Evolutionary conservation across 2,797 vertebrate species (phyloP), one percentile per base, ranked within the genome.

Genomic region (Karalla daura): DNA sequence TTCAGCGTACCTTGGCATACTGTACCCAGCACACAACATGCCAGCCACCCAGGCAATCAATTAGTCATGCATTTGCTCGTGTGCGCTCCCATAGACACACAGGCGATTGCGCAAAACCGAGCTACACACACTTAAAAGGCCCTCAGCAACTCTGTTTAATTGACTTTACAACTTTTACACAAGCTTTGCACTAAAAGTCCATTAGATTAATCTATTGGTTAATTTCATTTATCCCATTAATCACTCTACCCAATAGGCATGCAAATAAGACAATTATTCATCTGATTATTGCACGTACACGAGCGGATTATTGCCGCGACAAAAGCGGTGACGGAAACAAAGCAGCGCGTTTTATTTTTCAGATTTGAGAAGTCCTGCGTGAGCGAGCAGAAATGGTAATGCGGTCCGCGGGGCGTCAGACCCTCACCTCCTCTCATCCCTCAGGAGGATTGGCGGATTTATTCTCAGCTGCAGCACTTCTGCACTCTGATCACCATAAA

Each of bases 91-190:
- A 47, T 17, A 49, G n/a, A 36, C 15, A 27, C 25, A 41, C 14
- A 41, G 37, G 53, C 41, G 61, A 47, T 15, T 24, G 20, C 58
- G 43, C 24, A 50, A 64, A 44, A 11, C 23, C 23, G 4, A 76
- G 23, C 27, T 6, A 53, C 55, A 62, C 46, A 62, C n/a, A 50
- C 39, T 50, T 32, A 55, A 75, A 72, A 67, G 24, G 8, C 76
- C 37, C 20, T 17, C 25, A 68, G 70, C 44, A 61, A 52, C 64
- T 71, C 37, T 47, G 23, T 65, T 56, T 76, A 87, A 84, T 84
- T 78, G 60, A 76, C 76, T 72, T 75, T 78, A 74, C 39, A 86
- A 84, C 83, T 86, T 87, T 80, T 80, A 76, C 47, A 82, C 63
- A 74, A 70, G 63, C 68, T 68, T 80, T 76, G 69, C 76, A 77